Base-by-base conservation (phyloP, 2,113 vertebrate genomes). In the western clawed frog (Xenopus tropicalis) region DNA sequence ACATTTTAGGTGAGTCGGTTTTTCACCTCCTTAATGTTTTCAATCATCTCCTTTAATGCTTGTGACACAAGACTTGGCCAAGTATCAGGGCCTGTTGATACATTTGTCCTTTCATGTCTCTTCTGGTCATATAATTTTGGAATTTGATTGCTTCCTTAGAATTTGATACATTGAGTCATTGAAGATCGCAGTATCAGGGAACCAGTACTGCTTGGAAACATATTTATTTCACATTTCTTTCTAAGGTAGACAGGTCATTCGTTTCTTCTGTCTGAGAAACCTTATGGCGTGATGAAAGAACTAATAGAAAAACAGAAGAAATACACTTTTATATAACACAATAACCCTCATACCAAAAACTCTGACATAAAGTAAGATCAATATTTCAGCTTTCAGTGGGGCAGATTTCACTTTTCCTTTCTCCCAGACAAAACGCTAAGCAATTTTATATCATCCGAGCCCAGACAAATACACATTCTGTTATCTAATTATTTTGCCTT, bases 141-240 rank as follows among this genome's bases (percentile, higher is more conserved):
- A 78, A 78, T 74, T 59, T 56, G 52, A 54, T 20, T 77, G 72
- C 73, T 76, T 76, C 73, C 73, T 76, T 76, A 69, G 25, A 69
- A 63, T 76, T 76, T 74, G 83, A 66, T 72, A 73, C 66, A 61
- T 51, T 62, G 58, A 70, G 73, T 69, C 73, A 76, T 69, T 63
- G 66, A 76, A 76, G 59, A 76, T 68, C 59, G 25, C 13, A n/a
- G 73, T 66, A 43, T 52, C 78, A 58, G 66, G 19, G 25, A 43
- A 16, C 16, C 14, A 52, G 25, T 57, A 4, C 20, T 13, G 20
- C 56, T 25, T 25, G 48, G 17, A 59, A 74, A 72, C 12, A 44
- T 37, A 37, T 71, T 78, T 70, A 44, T 65, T 77, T 66, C 62
- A 23, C 22, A 51, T 64, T 66, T 79, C 56, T 37, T 57, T 72